Evolutionary conservation across 2,113 vertebrate species (phyloP), one percentile per base, ranked within the genome.

Genomic region (Trichechus manatus): DNA sequence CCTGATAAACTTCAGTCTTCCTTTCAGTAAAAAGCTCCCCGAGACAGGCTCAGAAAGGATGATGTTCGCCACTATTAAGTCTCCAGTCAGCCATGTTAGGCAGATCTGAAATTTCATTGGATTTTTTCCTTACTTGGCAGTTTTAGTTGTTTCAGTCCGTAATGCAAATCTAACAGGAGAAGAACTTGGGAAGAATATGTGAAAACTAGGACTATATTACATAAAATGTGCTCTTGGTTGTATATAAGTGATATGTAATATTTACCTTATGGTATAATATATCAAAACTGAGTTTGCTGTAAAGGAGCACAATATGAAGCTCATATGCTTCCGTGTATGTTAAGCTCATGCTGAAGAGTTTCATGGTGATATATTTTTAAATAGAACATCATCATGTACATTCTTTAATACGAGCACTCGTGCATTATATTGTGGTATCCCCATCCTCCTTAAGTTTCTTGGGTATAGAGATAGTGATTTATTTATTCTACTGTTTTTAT

Each of bases 1-100:
- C 97, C 44, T 97, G 96, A 97, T 96, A 97, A 95, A 87, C 47
- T 86, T 88, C 36, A 81, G 23, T 96, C 64, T 96, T 97, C 59
- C 33, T 95, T 96, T 96, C 75, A 84, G 7, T 79, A 14, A 95
- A 96, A 70, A 31, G 42, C 42, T 72, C 39, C 64, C 81, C 92
- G 93, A 96, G 17, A 96, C 0, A 9, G 56, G 66, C 96, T 96
- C 93, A 95, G 77, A 93, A 93, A 75, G 75, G 68, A 79, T 39
- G 50, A 80, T 92, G 39, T 95, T 97, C 89, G 94, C 44, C 74
- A 3, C 23, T 3, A 59, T 97, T 95, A 87, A 92, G 61, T 92
- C 89, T 95, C 87, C 53, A 93, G 82, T 95, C 86, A 97, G 84
- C n/a, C 47, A 89, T 1, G 8, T 4, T 42, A 97, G 81, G 91